Percentiles rank a stretch among this genome's conserved stretches.
phyloP scores from a whole-genome alignment of 2,113 vertebrate species.

The Esox niger region DNA sequence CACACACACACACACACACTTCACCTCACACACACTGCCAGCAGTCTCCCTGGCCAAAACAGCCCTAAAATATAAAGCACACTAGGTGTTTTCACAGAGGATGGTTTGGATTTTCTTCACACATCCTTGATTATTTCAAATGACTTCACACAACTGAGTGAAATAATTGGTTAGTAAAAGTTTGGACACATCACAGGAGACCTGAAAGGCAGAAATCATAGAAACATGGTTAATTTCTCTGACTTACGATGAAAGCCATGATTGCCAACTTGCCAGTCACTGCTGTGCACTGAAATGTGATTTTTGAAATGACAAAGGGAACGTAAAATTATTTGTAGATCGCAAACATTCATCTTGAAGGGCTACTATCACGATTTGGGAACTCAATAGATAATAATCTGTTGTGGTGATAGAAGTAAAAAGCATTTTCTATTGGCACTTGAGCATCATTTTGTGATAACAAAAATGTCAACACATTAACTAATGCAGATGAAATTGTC shows the following conservation, averaged over 20 bases:
- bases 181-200: too few species aligned
- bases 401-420: not conserved
- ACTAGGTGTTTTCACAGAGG: not conserved
- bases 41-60: not conserved
- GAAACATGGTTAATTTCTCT: too few species aligned
- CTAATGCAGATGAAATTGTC: not conserved
- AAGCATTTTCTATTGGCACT: not conserved
- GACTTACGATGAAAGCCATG: too few species aligned
- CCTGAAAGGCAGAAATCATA: too few species aligned
- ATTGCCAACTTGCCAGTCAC: too few species aligned
- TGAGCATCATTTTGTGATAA: not conserved
- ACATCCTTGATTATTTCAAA: not conserved
- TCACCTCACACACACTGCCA: not conserved
- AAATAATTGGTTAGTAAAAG: too few species aligned
- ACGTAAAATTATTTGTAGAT: not conserved
- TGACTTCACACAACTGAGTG: not conserved
- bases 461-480: not conserved
- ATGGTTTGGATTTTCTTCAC: not conserved
- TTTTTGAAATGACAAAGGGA: not conserved
- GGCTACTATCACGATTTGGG: not conserved
- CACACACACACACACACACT: slow-evolving; percentile 7
- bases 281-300: too few species aligned
- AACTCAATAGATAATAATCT: not conserved
- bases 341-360: not conserved
- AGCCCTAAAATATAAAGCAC: not conserved